Evolutionary conservation across 2,113 vertebrate genomes (phyloP), one percentile per base, ranked within the genome.

Genomic region (Brienomyrus brachyistius): DNA sequence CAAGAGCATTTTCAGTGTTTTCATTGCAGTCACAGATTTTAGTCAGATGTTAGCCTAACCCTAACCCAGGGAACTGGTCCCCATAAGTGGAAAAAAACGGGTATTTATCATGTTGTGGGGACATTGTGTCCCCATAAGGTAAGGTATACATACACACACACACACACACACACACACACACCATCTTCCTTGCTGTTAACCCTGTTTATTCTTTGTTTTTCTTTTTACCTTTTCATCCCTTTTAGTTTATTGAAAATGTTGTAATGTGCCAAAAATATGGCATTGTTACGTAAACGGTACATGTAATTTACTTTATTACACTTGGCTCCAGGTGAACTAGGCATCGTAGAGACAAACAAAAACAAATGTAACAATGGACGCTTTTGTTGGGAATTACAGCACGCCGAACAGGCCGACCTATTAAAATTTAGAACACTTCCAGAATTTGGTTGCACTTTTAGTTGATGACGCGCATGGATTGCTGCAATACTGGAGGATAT

Each of bases 311-410:
- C 10, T 86, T 86, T 86, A 86, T 86, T 51, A 86, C 48, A 13
- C 83, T 86, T 86, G 83, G 48, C 83, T 51, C 83, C 48, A 86
- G 48, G 83, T 86, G 21, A 86, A 86, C 48, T 51, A 80, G 31
- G 35, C 74, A 35, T 80, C 35, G 5, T 35, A 80, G 74, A 80
- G 74, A 80, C 74, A 80, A 80, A 88, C 43, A 88, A 62, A 88
- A 45, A 66, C 40, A 47, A 88, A 80, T 0, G 27, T 66, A 62
- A 45, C 35, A 62, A 88, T 66, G 87, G 43, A 88, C 43, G 5
- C 31, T 80, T 74, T 80, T 80, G 35, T 80, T 43, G 74, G 35
- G 74, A 80, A 80, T 80, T 80, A 80, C 35, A 80, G 74, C 70
- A 40, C 70, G 19, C 15, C 35, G 9, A 43, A 27, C 5, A 11